Evolutionary conservation across 2,113 vertebrate species (phyloP).

Genomic region (Actinemys pallida): DNA sequence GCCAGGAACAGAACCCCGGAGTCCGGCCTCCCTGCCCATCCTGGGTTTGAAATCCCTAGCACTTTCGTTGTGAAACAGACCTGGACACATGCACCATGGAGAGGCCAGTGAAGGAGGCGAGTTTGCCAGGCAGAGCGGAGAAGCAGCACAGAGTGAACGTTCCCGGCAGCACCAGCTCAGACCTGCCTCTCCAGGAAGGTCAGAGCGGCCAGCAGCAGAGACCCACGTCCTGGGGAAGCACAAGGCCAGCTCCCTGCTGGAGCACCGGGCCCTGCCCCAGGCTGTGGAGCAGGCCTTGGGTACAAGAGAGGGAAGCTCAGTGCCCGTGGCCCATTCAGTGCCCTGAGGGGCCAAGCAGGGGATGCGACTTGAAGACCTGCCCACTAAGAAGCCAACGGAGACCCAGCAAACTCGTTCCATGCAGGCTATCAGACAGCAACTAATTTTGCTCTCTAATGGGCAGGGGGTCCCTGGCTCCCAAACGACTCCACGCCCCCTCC

Average conservation of each 20-base stretch:
- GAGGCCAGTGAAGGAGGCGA: background rate
- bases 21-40: background rate
- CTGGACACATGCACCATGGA: background rate
- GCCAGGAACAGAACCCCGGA: background rate
- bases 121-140: background rate
- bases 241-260: background rate
- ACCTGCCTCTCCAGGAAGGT: background rate
- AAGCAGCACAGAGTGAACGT: background rate
- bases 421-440: background rate
- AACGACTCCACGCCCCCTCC: background rate
- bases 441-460: background rate
- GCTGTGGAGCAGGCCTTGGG: background rate
- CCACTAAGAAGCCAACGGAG: conserved; percentile 48
- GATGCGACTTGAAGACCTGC: conserved; percentile 12
- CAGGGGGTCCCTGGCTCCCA: background rate
- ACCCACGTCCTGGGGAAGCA: background rate
- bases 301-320: background rate
- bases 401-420: conserved; percentile 69
- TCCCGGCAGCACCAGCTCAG: background rate
- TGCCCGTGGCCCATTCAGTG: background rate
- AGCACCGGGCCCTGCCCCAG: background rate
- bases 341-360: background rate
- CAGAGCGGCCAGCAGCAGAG: background rate
- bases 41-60: background rate
- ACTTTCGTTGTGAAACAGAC: background rate